phyloP scores from a whole-genome alignment of 2,113 vertebrate species.

The Phoenicopterus ruber region DNA sequence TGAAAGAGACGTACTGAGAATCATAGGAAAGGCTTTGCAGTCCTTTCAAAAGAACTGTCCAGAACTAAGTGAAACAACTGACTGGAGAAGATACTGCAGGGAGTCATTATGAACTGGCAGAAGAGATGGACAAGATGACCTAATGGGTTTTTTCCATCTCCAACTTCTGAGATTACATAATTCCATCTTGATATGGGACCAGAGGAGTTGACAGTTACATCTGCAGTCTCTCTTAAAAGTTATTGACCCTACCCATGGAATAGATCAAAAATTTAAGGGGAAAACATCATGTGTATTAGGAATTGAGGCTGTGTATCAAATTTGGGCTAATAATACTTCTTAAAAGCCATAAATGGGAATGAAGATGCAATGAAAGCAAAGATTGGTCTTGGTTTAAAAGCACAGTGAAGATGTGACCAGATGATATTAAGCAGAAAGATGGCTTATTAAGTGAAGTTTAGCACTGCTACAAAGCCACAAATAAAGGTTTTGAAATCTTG shows the following conservation, averaged over 20 bases:
- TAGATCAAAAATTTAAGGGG: not conserved
- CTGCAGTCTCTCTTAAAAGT: not conserved
- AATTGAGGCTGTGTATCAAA: not conserved
- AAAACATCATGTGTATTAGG: not conserved
- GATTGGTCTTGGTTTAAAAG: not conserved
- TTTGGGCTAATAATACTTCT: not conserved
- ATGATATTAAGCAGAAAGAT: not conserved
- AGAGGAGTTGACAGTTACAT: not conserved
- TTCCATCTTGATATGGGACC: not conserved
- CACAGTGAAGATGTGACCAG: not conserved
- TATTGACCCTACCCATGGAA: not conserved
- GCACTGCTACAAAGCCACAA: not conserved
- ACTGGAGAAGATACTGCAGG: not conserved
- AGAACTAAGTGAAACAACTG: not conserved
- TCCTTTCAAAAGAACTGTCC: not conserved
- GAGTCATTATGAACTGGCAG: not conserved
- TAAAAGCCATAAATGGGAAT: not conserved
- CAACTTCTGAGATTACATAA: not conserved
- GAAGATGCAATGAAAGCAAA: not conserved
- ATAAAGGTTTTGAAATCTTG: not conserved
- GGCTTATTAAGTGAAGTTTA: not conserved
- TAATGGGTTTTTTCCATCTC: constrained; percentile 11
- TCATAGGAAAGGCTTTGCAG: not conserved
- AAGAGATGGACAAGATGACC: constrained; percentile 22
- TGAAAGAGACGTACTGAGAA: not conserved